Evolutionary conservation across 2,888 invertebrate genomes (phyloP), one percentile per base, ranked within the genome.

Genomic region (Anticlea derivata): DNA sequence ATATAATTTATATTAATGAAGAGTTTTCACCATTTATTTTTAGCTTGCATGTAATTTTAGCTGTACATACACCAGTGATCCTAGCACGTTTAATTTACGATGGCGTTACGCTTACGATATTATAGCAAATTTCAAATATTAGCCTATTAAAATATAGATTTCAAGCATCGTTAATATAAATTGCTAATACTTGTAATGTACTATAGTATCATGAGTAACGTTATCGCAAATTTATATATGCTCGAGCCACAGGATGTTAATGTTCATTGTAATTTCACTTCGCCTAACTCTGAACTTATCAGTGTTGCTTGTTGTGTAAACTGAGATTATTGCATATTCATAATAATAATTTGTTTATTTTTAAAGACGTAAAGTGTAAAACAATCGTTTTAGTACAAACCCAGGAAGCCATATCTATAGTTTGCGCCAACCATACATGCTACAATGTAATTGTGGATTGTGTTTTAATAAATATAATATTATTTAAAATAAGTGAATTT

Each of bases 401-500:
- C 60, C 58, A 64, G 73, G 58, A 65, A 80, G 88, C 88, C 88
- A 88, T 88, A 87, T 30, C 6, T 77, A 52, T 68, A 61, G 65
- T 76, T 78, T 78, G 78, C 75, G 73, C 60, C 65, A 75, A 65
- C 80, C 79, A 78, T 75, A 65, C 39, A 44, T 39, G 33, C 83
- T 81, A 67, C 86, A 86, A 85, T 88, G 61, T 78, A 70, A 87
- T 86, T 86, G 86, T 82, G 69, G 76, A 73, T 82, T 83, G 80
- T 80, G 75, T 70, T 70, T 70, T 64, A 66, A 67, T 65, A 40
- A 38, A 49, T 50, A 30, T 45, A 23, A 11, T 37, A 39, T 26
- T 20, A 50, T 54, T 50, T 54, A 58, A 52, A 45, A 41, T 50
- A 34, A 40, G 33, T 23, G 22, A 22, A 41, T 38, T 54, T 54